Conservation (phyloP, 2,797 vertebrate species). For the Meda fulgida region DNA sequence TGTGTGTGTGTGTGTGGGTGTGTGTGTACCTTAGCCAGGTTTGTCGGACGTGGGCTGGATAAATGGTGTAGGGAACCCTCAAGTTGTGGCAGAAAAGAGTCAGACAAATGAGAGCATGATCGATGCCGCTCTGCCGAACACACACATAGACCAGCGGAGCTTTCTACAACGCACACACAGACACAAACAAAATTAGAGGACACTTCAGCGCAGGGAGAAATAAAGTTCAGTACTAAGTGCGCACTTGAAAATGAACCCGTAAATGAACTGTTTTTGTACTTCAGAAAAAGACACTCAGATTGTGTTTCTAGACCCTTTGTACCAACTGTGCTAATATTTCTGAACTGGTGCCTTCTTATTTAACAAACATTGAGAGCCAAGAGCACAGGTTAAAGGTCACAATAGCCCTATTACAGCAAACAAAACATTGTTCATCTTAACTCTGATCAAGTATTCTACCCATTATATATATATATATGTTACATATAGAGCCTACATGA, state of each 20-base stretch:
- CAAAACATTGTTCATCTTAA: not conserved
- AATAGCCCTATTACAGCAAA: not conserved
- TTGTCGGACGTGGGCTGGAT: constrained; percentile 68
- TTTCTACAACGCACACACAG: constrained; percentile 67
- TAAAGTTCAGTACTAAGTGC: not conserved
- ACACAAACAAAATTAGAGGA: constrained; percentile 37
- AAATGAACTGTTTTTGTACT: constrained; percentile 28
- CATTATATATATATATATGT: too few species aligned
- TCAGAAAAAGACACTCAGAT: not conserved
- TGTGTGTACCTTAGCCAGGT: constrained; percentile 78
- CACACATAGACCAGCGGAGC: constrained; percentile 83
- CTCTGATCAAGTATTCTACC: not conserved
- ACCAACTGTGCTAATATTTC: not conserved
- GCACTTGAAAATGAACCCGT: constrained; percentile 23
- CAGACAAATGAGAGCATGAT: constrained; percentile 83
- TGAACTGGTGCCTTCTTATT: not conserved
- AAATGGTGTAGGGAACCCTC: constrained; percentile 82
- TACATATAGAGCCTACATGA: too few species aligned
- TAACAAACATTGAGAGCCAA: not conserved
- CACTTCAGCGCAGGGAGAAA: constrained; percentile 9
- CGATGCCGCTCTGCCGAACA: constrained; percentile 80
- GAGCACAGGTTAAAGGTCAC: not conserved
- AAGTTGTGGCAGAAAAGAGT: constrained; percentile 85
- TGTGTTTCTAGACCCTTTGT: constrained; percentile 18
- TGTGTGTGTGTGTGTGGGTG: constrained; percentile 33